These are phyloP conservation scores for Seladonia tumulorum DNA, from an alignment of 2,888 invertebrate species.

Conservation along the genomic window DNA sequence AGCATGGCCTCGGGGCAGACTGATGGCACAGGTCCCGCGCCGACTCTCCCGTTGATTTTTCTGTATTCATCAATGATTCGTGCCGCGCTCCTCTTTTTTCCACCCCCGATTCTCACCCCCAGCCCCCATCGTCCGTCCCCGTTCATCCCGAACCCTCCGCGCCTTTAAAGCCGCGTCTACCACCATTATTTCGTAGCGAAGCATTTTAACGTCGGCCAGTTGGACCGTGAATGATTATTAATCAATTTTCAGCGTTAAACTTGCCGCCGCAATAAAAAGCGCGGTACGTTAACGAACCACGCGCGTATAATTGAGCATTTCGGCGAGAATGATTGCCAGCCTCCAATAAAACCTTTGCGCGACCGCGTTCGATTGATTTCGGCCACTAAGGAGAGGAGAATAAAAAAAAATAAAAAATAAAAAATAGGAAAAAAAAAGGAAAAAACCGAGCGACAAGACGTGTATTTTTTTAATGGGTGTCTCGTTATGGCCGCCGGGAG, in stretches of 20 bases:
- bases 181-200: constrained; percentile 63
- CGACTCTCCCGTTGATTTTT: constrained; percentile 45
- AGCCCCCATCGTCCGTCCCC: neutral
- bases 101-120: neutral
- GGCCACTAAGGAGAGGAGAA: constrained; percentile 18
- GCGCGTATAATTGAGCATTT: constrained; percentile 76
- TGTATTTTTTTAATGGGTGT: constrained; percentile 25
- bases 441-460: neutral
- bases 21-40: neutral
- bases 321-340: constrained; percentile 72
- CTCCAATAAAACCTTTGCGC: constrained; percentile 68
- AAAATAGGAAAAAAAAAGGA: constrained; percentile 13
- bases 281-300: constrained; percentile 73
- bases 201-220: constrained; percentile 71
- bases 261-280: constrained; percentile 73
- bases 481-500: neutral
- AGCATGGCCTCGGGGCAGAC: neutral
- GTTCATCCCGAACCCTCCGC: constrained; percentile 46
- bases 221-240: constrained; percentile 76
- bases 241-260: constrained; percentile 77
- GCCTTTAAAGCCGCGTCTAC: constrained; percentile 32
- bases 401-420: constrained; percentile 39
- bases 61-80: constrained; percentile 56
- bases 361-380: constrained; percentile 66
- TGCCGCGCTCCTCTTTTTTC: constrained; percentile 42